A percentile compares a stretch with the other conserved stretches of the same genome.
Conservation (phyloP, 1,140 invertebrate genomes). For the Amphibalanus amphitrite region DNA sequence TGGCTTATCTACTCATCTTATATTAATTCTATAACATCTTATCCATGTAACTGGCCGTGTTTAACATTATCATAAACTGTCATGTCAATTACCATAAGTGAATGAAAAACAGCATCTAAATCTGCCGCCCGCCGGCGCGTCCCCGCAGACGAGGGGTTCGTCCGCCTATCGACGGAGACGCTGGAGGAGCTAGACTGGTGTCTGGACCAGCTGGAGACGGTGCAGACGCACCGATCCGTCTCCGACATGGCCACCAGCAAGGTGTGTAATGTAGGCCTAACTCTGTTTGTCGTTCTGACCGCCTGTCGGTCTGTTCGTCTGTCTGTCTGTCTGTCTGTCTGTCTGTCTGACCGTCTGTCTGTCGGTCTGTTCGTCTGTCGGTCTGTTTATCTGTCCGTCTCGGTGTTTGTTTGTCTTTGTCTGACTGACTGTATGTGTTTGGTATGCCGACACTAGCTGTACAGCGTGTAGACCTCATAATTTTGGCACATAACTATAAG, state of each 20-base stretch:
- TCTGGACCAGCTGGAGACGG: constrained; percentile 95
- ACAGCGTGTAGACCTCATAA: no score
- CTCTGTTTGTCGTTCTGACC: background rate
- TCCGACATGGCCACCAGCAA: constrained; percentile 99
- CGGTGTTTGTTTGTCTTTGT: background rate
- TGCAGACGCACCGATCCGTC: constrained; percentile 96
- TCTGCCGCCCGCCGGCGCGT: no score
- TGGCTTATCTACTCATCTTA: no score
- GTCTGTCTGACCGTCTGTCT: constrained; percentile 3
- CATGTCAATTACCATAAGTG: no score
- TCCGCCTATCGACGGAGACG: constrained; percentile 83
- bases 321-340: background rate
- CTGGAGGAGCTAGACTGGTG: constrained; percentile 99
- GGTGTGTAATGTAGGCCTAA: constrained; percentile 34
- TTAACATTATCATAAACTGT: no score
- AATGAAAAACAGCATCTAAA: no score
- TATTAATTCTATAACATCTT: no score
- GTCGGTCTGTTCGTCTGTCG: background rate
- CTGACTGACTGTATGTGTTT: no score
- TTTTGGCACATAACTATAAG: no score
- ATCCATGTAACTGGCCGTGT: no score
- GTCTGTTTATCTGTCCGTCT: background rate
- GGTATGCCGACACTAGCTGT: no score
- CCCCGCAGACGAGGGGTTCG: constrained; percentile 63
- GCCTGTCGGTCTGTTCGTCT: no score